Base-by-base conservation (phyloP, 2,797 vertebrate genomes). In the Ptychadena robeensis region DNA sequence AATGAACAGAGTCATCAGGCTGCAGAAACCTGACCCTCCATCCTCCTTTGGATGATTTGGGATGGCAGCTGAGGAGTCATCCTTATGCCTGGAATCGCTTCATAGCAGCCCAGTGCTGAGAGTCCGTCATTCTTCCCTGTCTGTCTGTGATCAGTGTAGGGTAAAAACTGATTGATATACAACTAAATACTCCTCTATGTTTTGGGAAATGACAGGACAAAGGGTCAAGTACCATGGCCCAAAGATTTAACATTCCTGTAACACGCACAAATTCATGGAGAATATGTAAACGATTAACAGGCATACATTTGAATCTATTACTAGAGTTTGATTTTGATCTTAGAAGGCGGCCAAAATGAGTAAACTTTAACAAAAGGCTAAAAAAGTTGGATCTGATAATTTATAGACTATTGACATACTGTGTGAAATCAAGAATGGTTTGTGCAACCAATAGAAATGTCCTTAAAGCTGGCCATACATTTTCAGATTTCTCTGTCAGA, bases 1-100 rank as follows among this genome's bases (percentile, higher is more conserved):
- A 85, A 85, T 85, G 78, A 85, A 85, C 82, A 61, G 65, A 85
- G 82, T 85, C 82, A 85, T 85, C 82, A 85, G 70, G 18, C 78
- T 80, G 77, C 34, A 18, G 82, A 85, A 85, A 85, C 59, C 11
- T 80, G 82, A 85, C 71, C 35, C 76, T 9, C 64, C 57, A 61
- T 25, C 1, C 59, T 61, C 59, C 25, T 35, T 61, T 35, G 78
- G 78, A 65, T 85, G 82, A 85, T 80, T 38, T 70, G 30, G 64
- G 53, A 70, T 75, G 72, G 82, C 82, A 85, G 82, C 82, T 85
- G 82, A 73, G 53, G 65, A 84, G 69, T 63, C 63, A 80, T 71
- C 71, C 65, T 65, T 73, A 34, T 27, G 64, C 69, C 76, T 79
- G 69, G 82, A 84, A 73, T 44, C 34, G 25, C 61, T 59, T 79